These are phyloP conservation scores for Leucoma salicis DNA, from an alignment of 2,888 invertebrate species.

Conservation along the genomic window DNA sequence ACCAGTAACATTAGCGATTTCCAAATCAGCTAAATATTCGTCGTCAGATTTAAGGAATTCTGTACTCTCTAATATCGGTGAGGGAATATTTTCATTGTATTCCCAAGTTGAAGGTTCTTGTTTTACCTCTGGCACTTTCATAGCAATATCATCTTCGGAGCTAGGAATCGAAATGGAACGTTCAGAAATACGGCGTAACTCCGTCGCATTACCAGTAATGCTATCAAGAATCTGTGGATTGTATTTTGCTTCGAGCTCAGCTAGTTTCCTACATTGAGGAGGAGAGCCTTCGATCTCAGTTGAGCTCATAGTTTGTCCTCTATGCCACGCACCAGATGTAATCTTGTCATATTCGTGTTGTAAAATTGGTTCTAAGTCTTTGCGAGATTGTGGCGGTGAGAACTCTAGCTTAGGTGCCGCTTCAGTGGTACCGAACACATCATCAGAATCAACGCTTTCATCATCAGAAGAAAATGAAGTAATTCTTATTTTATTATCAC, in stretches of 20 bases:
- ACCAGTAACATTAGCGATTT: constrained; percentile 81
- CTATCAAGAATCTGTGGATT: constrained; percentile 84
- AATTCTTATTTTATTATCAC: constrained; percentile 87
- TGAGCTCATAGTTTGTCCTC: constrained; percentile 88
- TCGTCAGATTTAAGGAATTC: constrained; percentile 84
- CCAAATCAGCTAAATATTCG: constrained; percentile 79
- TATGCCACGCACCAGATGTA: constrained; percentile 85
- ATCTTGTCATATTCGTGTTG: constrained; percentile 87
- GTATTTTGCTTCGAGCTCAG: constrained; percentile 85
- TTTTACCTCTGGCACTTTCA: constrained; percentile 79
- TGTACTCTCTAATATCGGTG: constrained; percentile 83
- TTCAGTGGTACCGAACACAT: constrained; percentile 89
- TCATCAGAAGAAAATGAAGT: constrained; percentile 90
- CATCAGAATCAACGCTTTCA: constrained; percentile 89
- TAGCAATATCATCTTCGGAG: constrained; percentile 87
- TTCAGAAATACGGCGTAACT: constrained; percentile 87
- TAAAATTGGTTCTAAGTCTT: constrained; percentile 88
- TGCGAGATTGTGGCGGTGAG: constrained; percentile 88
- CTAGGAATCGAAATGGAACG: constrained; percentile 89
- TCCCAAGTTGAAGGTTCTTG: constrained; percentile 83
- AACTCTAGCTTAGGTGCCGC: constrained; percentile 88
- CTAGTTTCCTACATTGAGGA: constrained; percentile 86
- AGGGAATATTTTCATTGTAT: constrained; percentile 85
- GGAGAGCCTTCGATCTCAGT: constrained; percentile 90
- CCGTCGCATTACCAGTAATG: constrained; percentile 84